Percentiles rank a stretch among this genome's conserved stretches.
Evolutionary conservation across 1,140 invertebrate species (phyloP).

Genomic region (Drosophila yakuba): DNA sequence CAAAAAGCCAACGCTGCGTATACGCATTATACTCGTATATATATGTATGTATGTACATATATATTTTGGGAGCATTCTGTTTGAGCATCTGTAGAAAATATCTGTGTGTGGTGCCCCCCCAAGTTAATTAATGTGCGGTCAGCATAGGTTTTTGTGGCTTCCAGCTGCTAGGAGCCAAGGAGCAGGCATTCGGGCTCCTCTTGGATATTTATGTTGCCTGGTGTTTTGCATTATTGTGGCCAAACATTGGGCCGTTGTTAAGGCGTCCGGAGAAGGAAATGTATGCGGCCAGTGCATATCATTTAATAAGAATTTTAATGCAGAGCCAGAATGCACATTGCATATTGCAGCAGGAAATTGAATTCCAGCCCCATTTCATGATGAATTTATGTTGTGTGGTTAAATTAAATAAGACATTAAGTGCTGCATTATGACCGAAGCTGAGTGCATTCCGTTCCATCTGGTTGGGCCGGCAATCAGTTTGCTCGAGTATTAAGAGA

Average conservation of each 20-base stretch:
- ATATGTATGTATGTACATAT: neutral
- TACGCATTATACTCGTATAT: slow-evolving; percentile 15
- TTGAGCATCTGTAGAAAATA: neutral
- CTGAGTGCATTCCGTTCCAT: slow-evolving; percentile 36
- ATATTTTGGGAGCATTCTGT: slow-evolving; percentile 13
- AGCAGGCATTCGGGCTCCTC: neutral
- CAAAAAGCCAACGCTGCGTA: slow-evolving; percentile 35
- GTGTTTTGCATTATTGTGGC: slow-evolving; percentile 40
- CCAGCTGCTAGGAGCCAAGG: slow-evolving; percentile 6
- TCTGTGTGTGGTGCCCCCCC: neutral
- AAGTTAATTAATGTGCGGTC: slow-evolving; percentile 74
- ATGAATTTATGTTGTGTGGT: slow-evolving; percentile 56
- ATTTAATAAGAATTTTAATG: slow-evolving; percentile 62
- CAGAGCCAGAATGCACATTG: slow-evolving; percentile 14
- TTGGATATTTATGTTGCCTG: slow-evolving; percentile 33
- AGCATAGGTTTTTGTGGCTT: slow-evolving; percentile 60
- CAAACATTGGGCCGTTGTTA: slow-evolving; percentile 12
- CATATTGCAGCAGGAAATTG: slow-evolving; percentile 45
- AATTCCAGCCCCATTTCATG: slow-evolving; percentile 52
- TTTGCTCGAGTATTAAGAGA: slow-evolving; percentile 13
- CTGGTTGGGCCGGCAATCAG: slow-evolving; percentile 27
- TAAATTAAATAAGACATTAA: slow-evolving; percentile 59
- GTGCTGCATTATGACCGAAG: slow-evolving; percentile 27
- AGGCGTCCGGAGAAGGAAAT: slow-evolving; percentile 10
- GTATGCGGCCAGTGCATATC: slow-evolving; percentile 31